Base-by-base conservation (phyloP, 1,140 invertebrate genomes). In the Colletes latitarsis region DNA sequence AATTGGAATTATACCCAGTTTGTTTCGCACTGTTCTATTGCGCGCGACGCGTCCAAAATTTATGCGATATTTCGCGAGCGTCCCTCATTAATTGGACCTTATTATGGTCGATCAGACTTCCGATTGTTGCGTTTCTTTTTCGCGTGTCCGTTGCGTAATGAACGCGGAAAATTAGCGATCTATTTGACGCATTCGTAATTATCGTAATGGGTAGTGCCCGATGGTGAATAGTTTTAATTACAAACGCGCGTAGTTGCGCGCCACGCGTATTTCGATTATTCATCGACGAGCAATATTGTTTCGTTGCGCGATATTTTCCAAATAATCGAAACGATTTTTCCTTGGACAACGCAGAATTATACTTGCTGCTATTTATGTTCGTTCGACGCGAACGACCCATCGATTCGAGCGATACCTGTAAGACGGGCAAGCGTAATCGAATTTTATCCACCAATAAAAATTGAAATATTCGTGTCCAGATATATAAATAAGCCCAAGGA, bases 1-100 rank as follows among this genome's bases (percentile, higher is more conserved):
- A 80, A 74, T 74, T 80, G 53, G 46, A 80, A 74, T 67, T 74
- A 74, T 64, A 14, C 10, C 17, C 21, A 12, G 53, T 53, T 66
- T 43, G 60, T 41, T 53, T 46, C 10, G 12, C 3, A 14, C 39
- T 21, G 39, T 49, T 10, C 19, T n/a, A 17, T 49, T 5, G 39
- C n/a, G 66, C 17, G 66, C 39, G 4, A 9, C 17, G 2, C 57
- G 19, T 58, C 15, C 39, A 5, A 30, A 62, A 64, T 17, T 15
- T 43, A 39, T 43, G 0, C 3, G 4, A 43, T 41, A 17, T 43
- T 64, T 43, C 41, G 4, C 17, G 10, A 39, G 39, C 21, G 21
- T 14, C 6, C 15, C n/a, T 21, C 43, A 10, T n/a, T n/a, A 71
- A 72, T 58, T 58, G 6, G 3, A 3, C n/a, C 19, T 43, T 55